phyloP scores from a whole-genome alignment of 2,888 invertebrate species.

The Noctua pronuba region DNA sequence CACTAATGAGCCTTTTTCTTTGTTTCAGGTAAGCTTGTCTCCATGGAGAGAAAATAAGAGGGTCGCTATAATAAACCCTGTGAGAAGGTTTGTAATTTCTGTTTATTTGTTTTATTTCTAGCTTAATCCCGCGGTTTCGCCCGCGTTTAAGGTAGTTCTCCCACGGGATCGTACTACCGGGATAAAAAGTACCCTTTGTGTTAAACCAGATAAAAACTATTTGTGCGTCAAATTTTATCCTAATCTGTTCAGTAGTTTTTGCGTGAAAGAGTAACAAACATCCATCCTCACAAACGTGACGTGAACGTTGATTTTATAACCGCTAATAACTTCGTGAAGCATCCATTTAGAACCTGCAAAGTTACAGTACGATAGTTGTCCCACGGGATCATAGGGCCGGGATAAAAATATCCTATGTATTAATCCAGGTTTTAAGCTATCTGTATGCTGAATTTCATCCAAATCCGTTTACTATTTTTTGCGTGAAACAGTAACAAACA shows the following conservation, averaged over 20 bases:
- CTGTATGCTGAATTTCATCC: no score
- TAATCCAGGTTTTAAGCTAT: no score
- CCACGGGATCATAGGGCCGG: no score
- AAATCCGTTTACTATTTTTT: no score
- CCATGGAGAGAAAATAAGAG: not conserved
- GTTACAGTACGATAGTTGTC: not conserved
- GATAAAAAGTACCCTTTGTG: not conserved
- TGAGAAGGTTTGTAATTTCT: not conserved
- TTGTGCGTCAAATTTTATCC: no score
- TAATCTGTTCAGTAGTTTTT: no score
- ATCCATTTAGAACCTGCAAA: not conserved
- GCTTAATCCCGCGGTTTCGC: not conserved
- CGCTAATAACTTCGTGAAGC: not conserved
- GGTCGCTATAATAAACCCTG: no score
- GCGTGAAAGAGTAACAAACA: no score
- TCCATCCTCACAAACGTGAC: no score
- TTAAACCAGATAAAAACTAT: no score
- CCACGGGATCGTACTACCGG: not conserved
- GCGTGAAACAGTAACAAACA: no score
- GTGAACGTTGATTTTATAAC: not conserved
- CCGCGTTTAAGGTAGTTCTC: not conserved
- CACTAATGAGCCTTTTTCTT: slow-evolving; percentile 28
- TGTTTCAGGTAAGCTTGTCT: slow-evolving; percentile 54
- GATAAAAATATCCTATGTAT: no score
- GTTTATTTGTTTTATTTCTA: not conserved